phyloP scores from a whole-genome alignment of 2,113 vertebrate species.

The Nicator chloris region DNA sequence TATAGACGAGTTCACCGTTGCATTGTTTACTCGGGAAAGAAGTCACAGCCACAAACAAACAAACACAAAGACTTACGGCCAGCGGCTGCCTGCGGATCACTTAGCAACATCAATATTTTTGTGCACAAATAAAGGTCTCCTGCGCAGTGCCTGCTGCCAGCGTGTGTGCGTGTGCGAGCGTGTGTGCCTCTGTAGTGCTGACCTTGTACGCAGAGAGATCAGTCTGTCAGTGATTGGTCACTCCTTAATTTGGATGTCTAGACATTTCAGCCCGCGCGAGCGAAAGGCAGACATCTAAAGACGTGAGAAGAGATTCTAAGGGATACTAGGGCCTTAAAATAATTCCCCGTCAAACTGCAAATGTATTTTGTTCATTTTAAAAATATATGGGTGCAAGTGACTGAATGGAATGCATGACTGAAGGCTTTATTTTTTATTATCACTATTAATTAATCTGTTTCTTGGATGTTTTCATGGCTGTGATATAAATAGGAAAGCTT shows the following conservation, averaged over 20 bases:
- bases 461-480: background rate
- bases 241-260: slow-evolving; percentile 75
- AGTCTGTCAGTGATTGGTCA: slow-evolving; percentile 52
- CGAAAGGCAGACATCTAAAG: slow-evolving; percentile 65
- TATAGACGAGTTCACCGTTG: slow-evolving; percentile 5
- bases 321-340: slow-evolving; percentile 57
- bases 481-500: slow-evolving; percentile 27
- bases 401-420: slow-evolving; percentile 26
- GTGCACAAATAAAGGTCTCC: slow-evolving; percentile 70
- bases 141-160: background rate
- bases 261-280: slow-evolving; percentile 56
- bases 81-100: slow-evolving; percentile 40
- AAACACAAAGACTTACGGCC: slow-evolving; percentile 52
- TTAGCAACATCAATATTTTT: slow-evolving; percentile 80
- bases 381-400: slow-evolving; percentile 43
- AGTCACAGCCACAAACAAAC: slow-evolving; percentile 62
- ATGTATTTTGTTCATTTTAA: slow-evolving; percentile 43
- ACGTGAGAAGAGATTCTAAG: slow-evolving; percentile 68
- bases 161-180: background rate
- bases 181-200: slow-evolving; percentile 5
- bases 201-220: slow-evolving; percentile 56
- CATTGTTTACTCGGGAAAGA: slow-evolving; percentile 54
- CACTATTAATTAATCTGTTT: slow-evolving; percentile 36
- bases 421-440: slow-evolving; percentile 37
- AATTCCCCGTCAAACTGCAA: slow-evolving; percentile 5